Conservation (phyloP, 2,113 vertebrate species). For the Indicator maculatus region DNA sequence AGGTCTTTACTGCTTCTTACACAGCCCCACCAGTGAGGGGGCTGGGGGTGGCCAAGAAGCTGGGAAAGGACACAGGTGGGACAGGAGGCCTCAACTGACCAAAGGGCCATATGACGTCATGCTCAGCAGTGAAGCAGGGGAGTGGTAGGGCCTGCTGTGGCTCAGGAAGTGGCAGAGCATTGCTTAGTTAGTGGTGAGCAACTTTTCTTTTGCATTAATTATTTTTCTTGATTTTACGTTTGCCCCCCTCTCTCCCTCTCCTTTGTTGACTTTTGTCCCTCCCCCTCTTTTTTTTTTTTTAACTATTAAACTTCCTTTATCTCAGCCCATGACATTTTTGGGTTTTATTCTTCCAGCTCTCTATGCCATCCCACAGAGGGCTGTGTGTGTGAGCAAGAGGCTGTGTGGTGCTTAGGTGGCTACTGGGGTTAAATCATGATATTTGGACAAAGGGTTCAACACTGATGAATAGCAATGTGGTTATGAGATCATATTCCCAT, state of each 20-base stretch:
- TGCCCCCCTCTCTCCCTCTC: not conserved
- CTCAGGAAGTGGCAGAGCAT: not conserved
- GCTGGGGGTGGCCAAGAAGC: not conserved
- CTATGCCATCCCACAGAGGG: not conserved
- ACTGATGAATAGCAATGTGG: not conserved
- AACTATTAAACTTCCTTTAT: not conserved
- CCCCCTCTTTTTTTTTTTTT: not conserved
- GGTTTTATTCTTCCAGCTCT: not conserved
- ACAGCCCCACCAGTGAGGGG: accelerated
- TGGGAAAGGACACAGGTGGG: not conserved
- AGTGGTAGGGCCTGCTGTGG: too few species aligned
- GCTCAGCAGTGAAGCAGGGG: too few species aligned
- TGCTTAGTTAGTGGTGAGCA: not conserved
- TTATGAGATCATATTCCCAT: not conserved
- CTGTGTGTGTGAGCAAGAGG: not conserved
- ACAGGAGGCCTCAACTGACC: not conserved
- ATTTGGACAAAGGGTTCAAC: not conserved
- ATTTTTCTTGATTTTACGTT: not conserved
- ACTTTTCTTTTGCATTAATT: not conserved
- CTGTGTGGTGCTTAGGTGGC: not conserved
- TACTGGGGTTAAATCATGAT: not conserved
- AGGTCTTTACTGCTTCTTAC: not conserved
- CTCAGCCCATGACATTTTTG: not conserved
- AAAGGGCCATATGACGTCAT: too few species aligned
- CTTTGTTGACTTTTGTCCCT: not conserved